These are phyloP conservation scores for Eupristina koningsbergeri DNA, from an alignment of 1,140 invertebrate genomes.

Conservation along the genomic window DNA sequence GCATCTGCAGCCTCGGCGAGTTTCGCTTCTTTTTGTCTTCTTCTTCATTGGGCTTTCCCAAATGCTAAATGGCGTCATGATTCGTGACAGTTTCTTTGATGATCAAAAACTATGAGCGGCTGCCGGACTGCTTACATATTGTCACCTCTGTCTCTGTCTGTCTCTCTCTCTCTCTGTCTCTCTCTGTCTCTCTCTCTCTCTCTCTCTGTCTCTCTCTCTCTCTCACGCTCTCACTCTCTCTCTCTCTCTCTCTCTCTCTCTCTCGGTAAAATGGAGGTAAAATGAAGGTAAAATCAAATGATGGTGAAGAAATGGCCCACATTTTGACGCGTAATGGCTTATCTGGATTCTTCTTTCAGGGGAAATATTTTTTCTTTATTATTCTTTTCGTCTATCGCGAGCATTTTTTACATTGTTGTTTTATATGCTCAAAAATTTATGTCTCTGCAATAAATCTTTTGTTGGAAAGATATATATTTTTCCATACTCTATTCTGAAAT, in stretches of 20 bases:
- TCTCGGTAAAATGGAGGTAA: no score
- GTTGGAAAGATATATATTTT: neutral
- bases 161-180: no score
- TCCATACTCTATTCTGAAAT: neutral
- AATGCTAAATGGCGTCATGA: slow-evolving; percentile 22
- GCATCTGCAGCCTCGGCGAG: slow-evolving; percentile 28
- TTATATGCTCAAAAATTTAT: slow-evolving; percentile 16
- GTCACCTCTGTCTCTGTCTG: neutral
- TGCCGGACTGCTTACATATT: neutral
- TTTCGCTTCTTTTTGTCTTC: neutral
- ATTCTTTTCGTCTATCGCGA: slow-evolving; percentile 1
- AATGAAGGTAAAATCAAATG: slow-evolving; percentile 15
- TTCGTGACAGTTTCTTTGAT: slow-evolving; percentile 32
- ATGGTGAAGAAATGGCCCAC: slow-evolving; percentile 6
- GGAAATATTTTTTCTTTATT: slow-evolving; percentile 28
- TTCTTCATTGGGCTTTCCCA: neutral
- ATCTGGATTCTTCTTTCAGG: slow-evolving; percentile 6
- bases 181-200: no score
- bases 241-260: no score
- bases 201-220: no score
- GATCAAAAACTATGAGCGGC: neutral
- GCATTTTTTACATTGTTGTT: neutral
- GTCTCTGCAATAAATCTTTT: slow-evolving; percentile 1
- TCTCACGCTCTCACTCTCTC: no score
- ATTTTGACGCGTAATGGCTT: slow-evolving; percentile 24